Evolutionary conservation across 2,888 invertebrate species (phyloP), one percentile per base, ranked within the genome.

Genomic region (Clanis bilineata): DNA sequence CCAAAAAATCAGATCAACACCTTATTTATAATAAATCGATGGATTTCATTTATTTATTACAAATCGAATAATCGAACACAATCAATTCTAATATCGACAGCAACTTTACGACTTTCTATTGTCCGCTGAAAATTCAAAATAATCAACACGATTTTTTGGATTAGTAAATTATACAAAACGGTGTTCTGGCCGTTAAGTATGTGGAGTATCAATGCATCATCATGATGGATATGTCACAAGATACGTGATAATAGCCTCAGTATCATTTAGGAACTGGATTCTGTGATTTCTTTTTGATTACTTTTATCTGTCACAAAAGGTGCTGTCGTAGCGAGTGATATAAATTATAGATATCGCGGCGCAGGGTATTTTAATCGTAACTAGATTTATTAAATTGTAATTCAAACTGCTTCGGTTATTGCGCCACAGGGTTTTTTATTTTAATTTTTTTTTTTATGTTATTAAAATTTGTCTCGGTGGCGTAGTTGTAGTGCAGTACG

Each of bases 261-360:
- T n/a, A n/a, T n/a, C n/a, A n/a, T n/a, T n/a, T 18, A 18, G 2
- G 28, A 28, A 51, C 51, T 28, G 18, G 47, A 51, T 32, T 32
- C 22, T 47, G 47, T 51, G 51, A 51, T 51, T 51, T 51, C 51
- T 51, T 51, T 32, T 51, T 51, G 32, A 51, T 51, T 32, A 32
- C 32, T 32, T 51, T 18, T 51, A 51, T 51, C 51, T 51, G 32
- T 51, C 15, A 15, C n/a, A 6, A 21, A 51, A n/a, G 10, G 18
- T 15, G 15, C 51, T 51, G 51, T 51, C 51, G 51, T 51, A 51
- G 18, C 4, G 51, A 4, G 18, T 18, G 28, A 51, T 32, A 51
- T 18, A 1, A 18, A 18, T 2, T 51, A 28, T 47, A n/a, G 6
- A 36, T 36, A 10, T n/a, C n/a, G n/a, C n/a, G n/a, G n/a, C n/a